Evolutionary conservation across 1,140 invertebrate species (phyloP), one percentile per base, ranked within the genome.

Genomic region (Sarcophaga peregrina): DNA sequence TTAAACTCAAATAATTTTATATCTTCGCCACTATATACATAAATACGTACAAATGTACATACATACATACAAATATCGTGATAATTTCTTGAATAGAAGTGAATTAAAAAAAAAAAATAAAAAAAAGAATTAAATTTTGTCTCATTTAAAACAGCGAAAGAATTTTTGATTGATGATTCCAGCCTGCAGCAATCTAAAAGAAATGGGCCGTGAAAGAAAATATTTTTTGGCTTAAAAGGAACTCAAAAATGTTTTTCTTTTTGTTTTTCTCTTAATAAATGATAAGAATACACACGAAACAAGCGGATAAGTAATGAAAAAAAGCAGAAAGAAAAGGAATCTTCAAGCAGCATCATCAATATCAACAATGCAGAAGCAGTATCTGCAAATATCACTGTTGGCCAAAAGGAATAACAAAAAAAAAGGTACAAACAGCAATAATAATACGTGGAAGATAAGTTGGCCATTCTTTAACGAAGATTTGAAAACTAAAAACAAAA

Each of bases 161-260:
- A 75, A 75, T 45, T 48, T 82, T 76, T 82, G 82, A 82, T 82
- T 75, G 82, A 82, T 82, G 82, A 82, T 37, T 20, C 25, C 9
- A 37, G 11, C 52, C 9, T 45, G 11, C 52, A 76, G 50, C 74
- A 48, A 82, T 76, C 48, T 20, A 17, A 25, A 50, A 78, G 47
- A 78, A 78, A 52, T 78, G 75, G 25, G 17, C 62, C 46, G 47
- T 25, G 20, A 20, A 25, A 25, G 17, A 50, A 78, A 78, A 78
- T 52, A 76, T n/a, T 9, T n/a, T 78, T 25, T 50, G 47, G 47
- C 0, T 5, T 13, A 48, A 52, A 47, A 78, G 10, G 50, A 25
- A 52, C n/a, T 15, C 15, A 76, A 47, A 76, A 48, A 58, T 58
- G 9, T 68, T 7, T 68, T 25, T 68, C 9, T 68, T 68, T 68